Percentiles rank a stretch among this genome's conserved stretches.
These are phyloP conservation scores for Sminthurides bifidus DNA, from an alignment of 1,140 invertebrate genomes.

Conservation along the genomic window DNA sequence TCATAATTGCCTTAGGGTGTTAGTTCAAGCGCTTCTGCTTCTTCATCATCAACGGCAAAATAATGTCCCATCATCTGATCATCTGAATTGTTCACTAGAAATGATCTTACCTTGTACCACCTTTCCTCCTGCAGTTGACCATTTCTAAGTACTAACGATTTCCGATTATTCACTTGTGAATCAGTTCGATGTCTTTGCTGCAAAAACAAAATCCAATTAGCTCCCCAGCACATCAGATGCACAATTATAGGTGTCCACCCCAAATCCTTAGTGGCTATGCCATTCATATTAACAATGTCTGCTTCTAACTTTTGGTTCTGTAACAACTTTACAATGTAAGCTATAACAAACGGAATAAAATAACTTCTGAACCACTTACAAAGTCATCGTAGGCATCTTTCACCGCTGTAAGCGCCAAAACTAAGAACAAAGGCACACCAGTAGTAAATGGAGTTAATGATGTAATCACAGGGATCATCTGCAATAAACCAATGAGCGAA, in stretches of 20 bases:
- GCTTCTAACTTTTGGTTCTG: too few relatives aligned
- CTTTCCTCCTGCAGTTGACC: conserved; percentile 78
- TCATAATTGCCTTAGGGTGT: too few relatives aligned
- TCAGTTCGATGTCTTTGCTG: conserved; percentile 94
- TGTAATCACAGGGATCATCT: conserved; percentile 94
- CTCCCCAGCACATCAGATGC: not conserved
- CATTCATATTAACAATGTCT: too few relatives aligned
- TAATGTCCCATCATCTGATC: too few relatives aligned
- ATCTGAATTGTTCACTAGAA: too few relatives aligned
- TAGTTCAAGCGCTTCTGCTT: too few relatives aligned
- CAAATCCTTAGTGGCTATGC: too few relatives aligned
- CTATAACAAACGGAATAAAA: not conserved
- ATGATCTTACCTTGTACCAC: conserved; percentile 57
- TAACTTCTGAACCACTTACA: conserved; percentile 53
- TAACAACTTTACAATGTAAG: too few relatives aligned
- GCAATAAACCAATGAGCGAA: conserved; percentile 35
- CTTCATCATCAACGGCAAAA: too few relatives aligned
- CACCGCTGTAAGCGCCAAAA: conserved; percentile 84
- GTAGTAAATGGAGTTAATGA: conserved; percentile 95
- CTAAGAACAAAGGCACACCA: conserved; percentile 89
- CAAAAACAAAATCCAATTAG: conserved; percentile 29
- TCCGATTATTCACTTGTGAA: conserved; percentile 88
- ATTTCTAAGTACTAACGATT: conserved; percentile 71
- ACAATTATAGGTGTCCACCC: too few relatives aligned
- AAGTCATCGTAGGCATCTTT: conserved; percentile 99